phyloP scores from a whole-genome alignment of 1,140 invertebrate species.

The Hirudo medicinalis region DNA sequence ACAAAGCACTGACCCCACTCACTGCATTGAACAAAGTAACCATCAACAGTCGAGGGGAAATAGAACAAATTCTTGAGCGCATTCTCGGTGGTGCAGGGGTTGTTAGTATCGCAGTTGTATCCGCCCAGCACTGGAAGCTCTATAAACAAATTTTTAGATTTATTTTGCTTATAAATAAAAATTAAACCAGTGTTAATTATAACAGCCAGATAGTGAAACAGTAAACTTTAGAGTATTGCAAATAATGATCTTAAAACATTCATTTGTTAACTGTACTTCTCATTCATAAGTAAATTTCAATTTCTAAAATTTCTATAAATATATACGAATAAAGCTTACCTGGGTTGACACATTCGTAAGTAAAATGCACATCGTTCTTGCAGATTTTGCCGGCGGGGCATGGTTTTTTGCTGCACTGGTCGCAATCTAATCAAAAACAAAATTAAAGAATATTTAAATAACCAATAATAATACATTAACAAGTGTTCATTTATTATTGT shows the following conservation, averaged over 20 bases:
- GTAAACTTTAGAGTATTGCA: too few relatives aligned
- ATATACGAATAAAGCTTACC: too few relatives aligned
- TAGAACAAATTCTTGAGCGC: conserved; percentile 9
- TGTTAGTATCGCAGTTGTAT: conserved; percentile 16
- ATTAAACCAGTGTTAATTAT: too few relatives aligned
- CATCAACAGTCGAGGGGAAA: background rate
- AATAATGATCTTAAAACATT: too few relatives aligned
- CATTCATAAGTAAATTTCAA: too few relatives aligned
- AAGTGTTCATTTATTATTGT: background rate
- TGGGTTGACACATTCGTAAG: too few relatives aligned
- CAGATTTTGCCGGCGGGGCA: background rate
- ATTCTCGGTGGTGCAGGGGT: conserved; percentile 17
- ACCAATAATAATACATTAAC: background rate
- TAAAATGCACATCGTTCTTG: background rate
- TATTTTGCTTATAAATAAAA: too few relatives aligned
- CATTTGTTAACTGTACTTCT: too few relatives aligned
- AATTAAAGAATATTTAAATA: background rate
- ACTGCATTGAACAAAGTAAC: conserved; percentile 17
- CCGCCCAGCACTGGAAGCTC: background rate
- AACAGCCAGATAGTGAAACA: too few relatives aligned
- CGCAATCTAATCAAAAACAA: background rate
- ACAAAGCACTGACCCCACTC: conserved; percentile 19
- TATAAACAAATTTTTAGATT: background rate
- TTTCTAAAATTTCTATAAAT: too few relatives aligned
- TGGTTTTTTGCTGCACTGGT: background rate